phyloP scores from a whole-genome alignment of 2,113 vertebrate species.

The Apistogramma diplotaenia region DNA sequence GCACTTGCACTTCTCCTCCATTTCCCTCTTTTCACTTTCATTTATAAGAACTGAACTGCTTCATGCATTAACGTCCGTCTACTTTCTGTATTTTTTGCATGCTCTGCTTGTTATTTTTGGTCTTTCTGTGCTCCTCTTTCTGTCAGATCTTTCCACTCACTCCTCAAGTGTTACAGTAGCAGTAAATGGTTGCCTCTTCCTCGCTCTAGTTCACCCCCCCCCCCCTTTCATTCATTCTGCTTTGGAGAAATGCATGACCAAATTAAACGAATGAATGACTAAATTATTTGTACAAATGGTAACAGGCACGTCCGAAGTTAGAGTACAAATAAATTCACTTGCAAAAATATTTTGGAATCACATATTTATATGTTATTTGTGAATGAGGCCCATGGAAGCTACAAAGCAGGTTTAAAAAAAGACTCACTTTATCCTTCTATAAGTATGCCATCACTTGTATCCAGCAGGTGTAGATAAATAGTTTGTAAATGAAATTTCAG shows the following conservation, averaged over 20 bases:
- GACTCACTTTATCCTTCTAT: not conserved
- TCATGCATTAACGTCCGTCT: not conserved
- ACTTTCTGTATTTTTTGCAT: not conserved
- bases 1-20: not conserved
- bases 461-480: constrained; percentile 49
- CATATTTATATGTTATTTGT: not conserved
- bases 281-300: accelerated
- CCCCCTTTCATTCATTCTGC: not conserved
- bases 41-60: not conserved
- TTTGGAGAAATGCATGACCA: not conserved
- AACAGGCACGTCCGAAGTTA: not conserved
- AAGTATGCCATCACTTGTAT: not conserved
- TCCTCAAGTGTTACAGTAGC: not conserved
- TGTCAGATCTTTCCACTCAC: not conserved
- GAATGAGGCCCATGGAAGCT: not conserved
- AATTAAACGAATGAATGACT: not conserved
- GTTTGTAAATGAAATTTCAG: constrained; percentile 8
- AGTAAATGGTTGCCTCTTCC: not conserved
- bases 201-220: not conserved
- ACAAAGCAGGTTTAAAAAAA: not conserved
- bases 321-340: not conserved
- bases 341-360: not conserved
- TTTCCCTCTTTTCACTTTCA: no score
- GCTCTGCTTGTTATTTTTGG: not conserved
- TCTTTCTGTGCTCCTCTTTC: not conserved